Conservation (phyloP, 1,140 invertebrate species). For the Ladona fulva region DNA sequence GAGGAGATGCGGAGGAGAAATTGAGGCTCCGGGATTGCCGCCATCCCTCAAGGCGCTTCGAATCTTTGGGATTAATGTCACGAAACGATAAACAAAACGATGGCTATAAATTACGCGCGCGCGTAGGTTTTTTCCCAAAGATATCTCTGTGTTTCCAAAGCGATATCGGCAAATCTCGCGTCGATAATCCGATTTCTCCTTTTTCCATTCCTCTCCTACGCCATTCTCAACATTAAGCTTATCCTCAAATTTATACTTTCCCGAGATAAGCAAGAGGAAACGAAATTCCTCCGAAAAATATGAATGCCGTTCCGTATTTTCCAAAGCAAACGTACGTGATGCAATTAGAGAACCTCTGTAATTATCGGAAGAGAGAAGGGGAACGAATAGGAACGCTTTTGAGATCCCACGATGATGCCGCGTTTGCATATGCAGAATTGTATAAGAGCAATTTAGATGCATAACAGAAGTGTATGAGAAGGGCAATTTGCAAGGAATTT, state of each 20-base stretch:
- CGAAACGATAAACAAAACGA: slow-evolving; percentile 1
- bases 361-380: no score
- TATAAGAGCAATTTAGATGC: no score
- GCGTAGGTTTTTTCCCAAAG: not conserved
- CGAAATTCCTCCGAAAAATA: no score
- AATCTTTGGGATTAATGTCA: not conserved
- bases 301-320: no score
- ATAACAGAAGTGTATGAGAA: no score
- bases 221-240: not conserved
- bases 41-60: not conserved
- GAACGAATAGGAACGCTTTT: no score
- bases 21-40: not conserved
- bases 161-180: not conserved
- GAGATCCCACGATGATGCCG: no score
- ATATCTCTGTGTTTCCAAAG: not conserved
- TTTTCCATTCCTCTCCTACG: not conserved
- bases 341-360: no score
- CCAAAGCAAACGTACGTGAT: no score
- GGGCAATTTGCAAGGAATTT: no score
- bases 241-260: not conserved
- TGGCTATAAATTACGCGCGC: not conserved
- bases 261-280: no score
- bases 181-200: not conserved
- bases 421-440: no score
- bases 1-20: not conserved